Base-by-base conservation (phyloP, 2,888 invertebrate genomes). In the Molorchus minor region DNA sequence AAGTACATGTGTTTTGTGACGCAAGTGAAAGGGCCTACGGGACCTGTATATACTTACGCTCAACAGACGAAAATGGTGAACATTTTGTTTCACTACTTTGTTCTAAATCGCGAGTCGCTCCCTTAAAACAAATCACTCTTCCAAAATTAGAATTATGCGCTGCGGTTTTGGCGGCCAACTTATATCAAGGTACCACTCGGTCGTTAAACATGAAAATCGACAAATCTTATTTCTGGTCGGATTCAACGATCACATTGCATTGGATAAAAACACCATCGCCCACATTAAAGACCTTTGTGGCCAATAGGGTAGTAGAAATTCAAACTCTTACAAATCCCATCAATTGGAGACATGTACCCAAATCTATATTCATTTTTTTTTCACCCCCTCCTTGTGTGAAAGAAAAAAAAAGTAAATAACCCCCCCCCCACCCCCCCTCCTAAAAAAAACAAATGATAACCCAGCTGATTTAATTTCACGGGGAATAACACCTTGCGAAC, bases 211-310 rank as follows among this genome's bases (percentile, higher is more conserved):
- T 56, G 0, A 44, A 54, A 1, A 7, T 56, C 12, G 16, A 43
- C n/a, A 44, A 45, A 15, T 16, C n/a, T 12, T 36, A 2, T 2
- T 43, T 44, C 2, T 55, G 52, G 52, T 30, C 53, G 0, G 58
- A 58, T 54, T 58, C 53, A 16, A 58, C 44, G n/a, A 58, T 58
- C n/a, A 44, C 45, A 7, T 13, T 58, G 1, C 25, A 16, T 8
- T 54, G 58, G 53, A 56, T 58, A 2, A 17, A 35, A n/a, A 20
- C 17, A 12, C 7, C 21, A 44, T 25, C 53, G 2, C 13, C n/a
- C 1, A 7, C 4, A 10, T 58, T 15, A 15, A 45, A 56, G 17
- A 56, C 56, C 0, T 56, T 56, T 20, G 47, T 54, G 0, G 16
- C 44, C 7, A 54, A 54, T 29, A 43, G 54, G 1, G 35, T 54